These are phyloP conservation scores for crab-eating macaque (Macaca fascicularis) DNA, from an alignment of 2,113 vertebrate genomes.

Conservation along the genomic window DNA sequence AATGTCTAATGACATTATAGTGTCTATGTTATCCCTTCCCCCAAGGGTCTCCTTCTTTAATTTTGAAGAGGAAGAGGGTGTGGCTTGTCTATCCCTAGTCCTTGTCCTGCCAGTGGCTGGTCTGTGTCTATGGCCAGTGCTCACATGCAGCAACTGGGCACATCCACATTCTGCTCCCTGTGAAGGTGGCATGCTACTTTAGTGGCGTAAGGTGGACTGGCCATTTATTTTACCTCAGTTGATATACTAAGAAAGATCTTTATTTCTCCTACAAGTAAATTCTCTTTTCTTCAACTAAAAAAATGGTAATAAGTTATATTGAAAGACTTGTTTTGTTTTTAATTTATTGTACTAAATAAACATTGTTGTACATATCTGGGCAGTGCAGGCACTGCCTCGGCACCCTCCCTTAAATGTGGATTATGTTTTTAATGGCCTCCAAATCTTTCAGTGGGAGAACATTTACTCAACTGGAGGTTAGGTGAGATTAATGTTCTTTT, in stretches of 20 bases:
- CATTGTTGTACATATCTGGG: background rate
- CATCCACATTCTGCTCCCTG: accelerated
- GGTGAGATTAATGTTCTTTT: constrained; percentile 32
- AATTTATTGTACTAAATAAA: background rate
- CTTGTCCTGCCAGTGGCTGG: background rate
- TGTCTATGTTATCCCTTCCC: background rate
- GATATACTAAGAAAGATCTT: background rate
- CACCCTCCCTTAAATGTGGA: background rate
- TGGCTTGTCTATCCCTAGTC: accelerated
- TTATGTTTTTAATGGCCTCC: background rate
- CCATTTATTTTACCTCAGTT: background rate
- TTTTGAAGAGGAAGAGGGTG: background rate
- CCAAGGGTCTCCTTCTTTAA: background rate
- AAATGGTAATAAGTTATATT: background rate
- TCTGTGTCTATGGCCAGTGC: too few relatives aligned
- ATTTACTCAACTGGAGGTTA: background rate
- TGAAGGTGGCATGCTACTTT: too few relatives aligned
- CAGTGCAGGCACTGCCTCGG: too few relatives aligned
- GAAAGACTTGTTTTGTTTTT: background rate
- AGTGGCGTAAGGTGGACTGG: accelerated
- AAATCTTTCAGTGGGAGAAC: background rate
- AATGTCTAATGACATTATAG: background rate
- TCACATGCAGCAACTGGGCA: accelerated
- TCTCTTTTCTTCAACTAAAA: background rate
- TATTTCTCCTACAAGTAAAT: background rate